Base-by-base conservation (phyloP, 2,113 vertebrate genomes). In the Ptilonorhynchus violaceus region DNA sequence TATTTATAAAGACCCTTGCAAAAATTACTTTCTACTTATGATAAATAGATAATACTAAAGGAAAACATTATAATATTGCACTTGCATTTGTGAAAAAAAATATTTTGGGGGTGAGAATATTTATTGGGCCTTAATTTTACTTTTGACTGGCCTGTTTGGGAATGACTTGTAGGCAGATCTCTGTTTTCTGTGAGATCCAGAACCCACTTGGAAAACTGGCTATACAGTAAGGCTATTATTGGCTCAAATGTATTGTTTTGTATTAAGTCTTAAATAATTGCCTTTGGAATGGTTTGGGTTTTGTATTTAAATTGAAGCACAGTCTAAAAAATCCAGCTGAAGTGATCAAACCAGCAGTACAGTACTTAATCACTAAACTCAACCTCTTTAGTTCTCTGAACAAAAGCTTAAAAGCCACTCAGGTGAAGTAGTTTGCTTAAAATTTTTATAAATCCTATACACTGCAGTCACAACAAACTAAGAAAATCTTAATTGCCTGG, bases 1-100 rank as follows among this genome's bases (percentile, higher is more conserved):
- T 89, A 97, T 97, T 97, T 96, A 97, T 77, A 92, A 96, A 95
- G 30, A 67, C 21, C 46, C 69, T 92, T 97, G 66, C 80, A 86
- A 97, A 97, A 97, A 93, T 77, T 8, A 95, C 67, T 96, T 96
- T 96, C 58, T 96, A 58, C 82, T 96, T 93, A 75, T 21, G 53
- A 63, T 91, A 97, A 97, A 97, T 69, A 85, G 73, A 81, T 72
- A 97, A 83, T 88, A 92, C 66, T 96, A 87, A 96, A 76, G 69
- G 50, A 92, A 97, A 95, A 95, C 46, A 73, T 39, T 72, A 28
- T 37, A 93, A 91, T 96, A 84, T 85, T 89, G 46, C 81, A 62
- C 49, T 86, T 93, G 67, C 1, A 72, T 97, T 94, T 89, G 12
- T 24, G 11, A 91, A 58, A 49, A 76, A 49, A 33, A 58, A 73